Base-by-base conservation (phyloP, 2,797 vertebrate species). In the Geotria australis region DNA sequence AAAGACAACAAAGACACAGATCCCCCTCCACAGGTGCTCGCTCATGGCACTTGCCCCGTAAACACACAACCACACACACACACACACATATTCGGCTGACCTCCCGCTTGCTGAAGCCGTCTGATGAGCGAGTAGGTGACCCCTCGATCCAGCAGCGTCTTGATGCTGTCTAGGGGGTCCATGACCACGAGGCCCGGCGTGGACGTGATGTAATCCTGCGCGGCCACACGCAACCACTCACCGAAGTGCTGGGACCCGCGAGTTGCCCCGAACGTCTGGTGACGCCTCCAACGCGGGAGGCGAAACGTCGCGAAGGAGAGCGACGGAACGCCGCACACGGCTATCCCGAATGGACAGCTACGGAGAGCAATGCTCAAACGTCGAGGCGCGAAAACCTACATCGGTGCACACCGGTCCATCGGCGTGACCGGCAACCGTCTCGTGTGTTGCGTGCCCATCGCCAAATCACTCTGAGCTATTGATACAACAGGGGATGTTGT, bases 61-160 rank as follows among this genome's bases (percentile, higher is more conserved):
- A n/a, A n/a, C n/a, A n/a, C n/a, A n/a, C n/a, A n/a, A n/a, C n/a
- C 5, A 38, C 24, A 48, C 11, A 58, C 24, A 11, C 8, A 13
- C 10, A 58, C 13, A 46, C 9, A 9, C 15, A 48, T 38, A 24
- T 10, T 14, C 46, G 24, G 60, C 62, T 51, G 72, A 94, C 88
- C 89, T 83, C 95, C 86, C 68, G 77, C 77, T 59, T 77, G 76
- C 68, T 98, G 88, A 64, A 95, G 81, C 68, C 77, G 78, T 63
- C 85, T 81, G 66, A 98, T 81, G 48, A 98, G 79, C 66, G 86
- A 83, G 1, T 98, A 98, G 61, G 91, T 95, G 65, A 84, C 93
- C 72, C 82, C 91, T 61, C 91, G 81, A 69, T 98, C 91, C 60
- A 98, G 74, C 61, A 98, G 73, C 0, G 83, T 95, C 56, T 85